Conservation (phyloP, 2,113 vertebrate genomes). For the Puffinus mauretanicus region DNA sequence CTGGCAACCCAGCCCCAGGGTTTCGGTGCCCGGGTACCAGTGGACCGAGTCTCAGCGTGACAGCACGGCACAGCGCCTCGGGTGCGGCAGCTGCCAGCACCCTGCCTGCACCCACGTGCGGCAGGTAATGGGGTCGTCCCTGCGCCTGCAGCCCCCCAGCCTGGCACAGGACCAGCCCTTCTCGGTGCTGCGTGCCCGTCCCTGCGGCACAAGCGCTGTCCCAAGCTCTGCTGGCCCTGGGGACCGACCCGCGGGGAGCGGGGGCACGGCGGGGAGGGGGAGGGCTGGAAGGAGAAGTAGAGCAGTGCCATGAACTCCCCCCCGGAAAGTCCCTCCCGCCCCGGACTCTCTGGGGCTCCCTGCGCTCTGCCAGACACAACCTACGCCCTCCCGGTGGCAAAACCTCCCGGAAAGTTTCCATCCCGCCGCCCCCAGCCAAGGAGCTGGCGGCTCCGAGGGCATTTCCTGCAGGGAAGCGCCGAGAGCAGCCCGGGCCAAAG, state of each 20-base stretch:
- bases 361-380: not conserved
- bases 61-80: accelerated
- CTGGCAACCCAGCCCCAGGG: not conserved
- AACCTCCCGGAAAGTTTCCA: accelerated
- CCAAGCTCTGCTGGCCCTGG: not conserved
- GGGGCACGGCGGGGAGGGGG: not conserved
- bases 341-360: not conserved
- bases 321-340: not conserved
- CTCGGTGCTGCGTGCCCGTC: accelerated
- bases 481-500: not conserved
- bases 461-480: not conserved
- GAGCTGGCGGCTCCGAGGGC: not conserved
- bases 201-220: accelerated
- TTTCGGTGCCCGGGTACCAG: accelerated
- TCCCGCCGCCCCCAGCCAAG: accelerated
- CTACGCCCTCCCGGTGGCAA: accelerated
- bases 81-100: not conserved
- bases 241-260: accelerated
- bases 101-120: accelerated
- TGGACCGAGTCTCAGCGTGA: accelerated
- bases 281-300: not conserved
- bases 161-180: accelerated
- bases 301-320: not conserved
- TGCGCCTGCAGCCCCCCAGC: accelerated
- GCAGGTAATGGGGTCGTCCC: not conserved